A percentile compares a stretch with the other conserved stretches of the same genome.
phyloP scores from a whole-genome alignment of 2,797 vertebrate species.

The Leucoraja ocellata region DNA sequence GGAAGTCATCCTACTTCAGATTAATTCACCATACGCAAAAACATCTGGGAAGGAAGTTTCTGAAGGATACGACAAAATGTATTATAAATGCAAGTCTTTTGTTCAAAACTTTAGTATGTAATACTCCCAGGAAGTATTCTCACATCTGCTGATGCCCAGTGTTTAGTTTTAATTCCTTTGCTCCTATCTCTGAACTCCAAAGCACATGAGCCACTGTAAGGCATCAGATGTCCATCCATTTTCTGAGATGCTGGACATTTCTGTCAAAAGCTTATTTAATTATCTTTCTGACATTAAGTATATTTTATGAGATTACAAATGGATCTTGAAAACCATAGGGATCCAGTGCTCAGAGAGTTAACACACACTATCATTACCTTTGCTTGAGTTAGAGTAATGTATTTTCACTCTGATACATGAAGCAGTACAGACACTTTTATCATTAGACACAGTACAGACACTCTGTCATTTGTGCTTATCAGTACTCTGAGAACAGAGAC shows the following conservation, averaged over 20 bases:
- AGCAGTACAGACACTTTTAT: constrained; percentile 39
- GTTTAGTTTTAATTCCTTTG: not conserved
- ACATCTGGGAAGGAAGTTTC: not conserved
- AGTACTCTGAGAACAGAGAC: constrained; percentile 35
- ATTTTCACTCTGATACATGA: constrained; percentile 32
- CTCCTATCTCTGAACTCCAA: not conserved
- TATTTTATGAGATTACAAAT: not conserved
- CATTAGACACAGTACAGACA: constrained; percentile 37
- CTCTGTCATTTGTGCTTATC: constrained; percentile 37
- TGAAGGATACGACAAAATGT: not conserved
- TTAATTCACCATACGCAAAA: not conserved
- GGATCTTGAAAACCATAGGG: not conserved
- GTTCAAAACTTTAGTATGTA: not conserved
- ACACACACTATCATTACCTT: constrained; percentile 21
- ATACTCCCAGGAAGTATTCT: not conserved
- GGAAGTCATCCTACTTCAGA: not conserved
- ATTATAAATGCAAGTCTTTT: not conserved
- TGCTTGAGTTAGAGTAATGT: constrained; percentile 25
- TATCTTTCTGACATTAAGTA: not conserved
- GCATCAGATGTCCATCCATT: not conserved
- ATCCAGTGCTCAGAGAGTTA: constrained; percentile 14
- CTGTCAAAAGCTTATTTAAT: constrained; percentile 1
- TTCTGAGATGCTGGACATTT: not conserved
- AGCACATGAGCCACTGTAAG: not conserved
- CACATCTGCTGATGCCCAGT: not conserved